These are phyloP conservation scores for Pogonocichla stellata DNA, from an alignment of 2,113 vertebrate genomes.

Conservation along the genomic window DNA sequence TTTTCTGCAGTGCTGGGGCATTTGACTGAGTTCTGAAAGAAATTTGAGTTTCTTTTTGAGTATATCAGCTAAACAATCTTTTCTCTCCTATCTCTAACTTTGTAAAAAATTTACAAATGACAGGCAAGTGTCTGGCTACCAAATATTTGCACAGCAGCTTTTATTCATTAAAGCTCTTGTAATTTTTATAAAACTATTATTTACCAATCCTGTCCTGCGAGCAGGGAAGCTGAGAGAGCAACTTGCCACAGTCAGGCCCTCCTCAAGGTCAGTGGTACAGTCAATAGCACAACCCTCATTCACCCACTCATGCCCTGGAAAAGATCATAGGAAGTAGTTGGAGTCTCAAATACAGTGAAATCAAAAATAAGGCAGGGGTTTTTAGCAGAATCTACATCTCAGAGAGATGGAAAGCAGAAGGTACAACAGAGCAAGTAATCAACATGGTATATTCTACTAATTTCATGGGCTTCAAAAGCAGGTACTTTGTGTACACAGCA, in stretches of 20 bases:
- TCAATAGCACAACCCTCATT: neutral
- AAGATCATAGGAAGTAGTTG: neutral
- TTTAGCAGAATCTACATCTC: neutral
- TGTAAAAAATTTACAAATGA: neutral
- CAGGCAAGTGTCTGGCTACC: neutral
- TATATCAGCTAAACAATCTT: neutral
- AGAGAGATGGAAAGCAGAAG: neutral
- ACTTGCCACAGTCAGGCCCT: neutral
- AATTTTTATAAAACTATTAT: neutral
- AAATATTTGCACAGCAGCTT: neutral
- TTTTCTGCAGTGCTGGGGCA: neutral
- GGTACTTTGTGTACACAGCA: neutral
- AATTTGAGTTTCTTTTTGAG: neutral
- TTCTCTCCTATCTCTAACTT: neutral
- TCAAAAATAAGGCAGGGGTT: neutral
- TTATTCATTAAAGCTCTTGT: neutral
- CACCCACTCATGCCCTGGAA: neutral
- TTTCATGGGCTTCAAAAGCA: neutral
- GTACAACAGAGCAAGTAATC: neutral
- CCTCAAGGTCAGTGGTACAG: neutral
- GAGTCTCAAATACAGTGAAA: neutral
- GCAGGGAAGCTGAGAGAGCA: neutral
- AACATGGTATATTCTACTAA: neutral
- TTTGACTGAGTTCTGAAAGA: neutral
- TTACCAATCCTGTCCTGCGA: neutral